phyloP scores from a whole-genome alignment of 2,888 invertebrate genomes.

The Hemaris fuciformis region DNA sequence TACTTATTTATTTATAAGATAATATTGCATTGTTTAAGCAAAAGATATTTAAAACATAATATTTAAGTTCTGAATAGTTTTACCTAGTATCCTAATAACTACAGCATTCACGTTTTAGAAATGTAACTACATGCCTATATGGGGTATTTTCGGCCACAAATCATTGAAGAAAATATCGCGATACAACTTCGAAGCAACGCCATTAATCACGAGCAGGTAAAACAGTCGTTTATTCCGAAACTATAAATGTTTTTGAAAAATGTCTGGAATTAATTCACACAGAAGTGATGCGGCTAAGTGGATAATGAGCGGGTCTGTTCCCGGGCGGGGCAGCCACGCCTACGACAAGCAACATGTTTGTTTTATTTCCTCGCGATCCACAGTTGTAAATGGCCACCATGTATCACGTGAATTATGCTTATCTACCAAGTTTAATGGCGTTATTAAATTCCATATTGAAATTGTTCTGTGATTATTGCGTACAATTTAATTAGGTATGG shows the following conservation, averaged over 20 bases:
- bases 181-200: neutral
- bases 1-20: no score
- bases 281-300: conserved; percentile 78
- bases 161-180: neutral
- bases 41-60: no score
- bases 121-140: no score
- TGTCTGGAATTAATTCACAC: conserved; percentile 50
- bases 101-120: no score
- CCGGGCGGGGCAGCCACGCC: conserved; percentile 69
- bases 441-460: neutral
- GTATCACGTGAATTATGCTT: neutral
- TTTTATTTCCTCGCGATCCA: conserved; percentile 24
- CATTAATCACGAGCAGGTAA: neutral
- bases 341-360: conserved; percentile 53
- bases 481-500: neutral
- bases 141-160: neutral
- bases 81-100: no score
- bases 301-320: conserved; percentile 69
- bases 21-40: no score
- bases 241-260: neutral
- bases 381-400: conserved; percentile 11
- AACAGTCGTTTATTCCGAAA: neutral
- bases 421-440: neutral
- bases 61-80: no score
- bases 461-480: neutral